Percentiles rank a stretch among this genome's conserved stretches.
Conservation (phyloP, 2,797 vertebrate genomes). For the Halcyon badia region DNA sequence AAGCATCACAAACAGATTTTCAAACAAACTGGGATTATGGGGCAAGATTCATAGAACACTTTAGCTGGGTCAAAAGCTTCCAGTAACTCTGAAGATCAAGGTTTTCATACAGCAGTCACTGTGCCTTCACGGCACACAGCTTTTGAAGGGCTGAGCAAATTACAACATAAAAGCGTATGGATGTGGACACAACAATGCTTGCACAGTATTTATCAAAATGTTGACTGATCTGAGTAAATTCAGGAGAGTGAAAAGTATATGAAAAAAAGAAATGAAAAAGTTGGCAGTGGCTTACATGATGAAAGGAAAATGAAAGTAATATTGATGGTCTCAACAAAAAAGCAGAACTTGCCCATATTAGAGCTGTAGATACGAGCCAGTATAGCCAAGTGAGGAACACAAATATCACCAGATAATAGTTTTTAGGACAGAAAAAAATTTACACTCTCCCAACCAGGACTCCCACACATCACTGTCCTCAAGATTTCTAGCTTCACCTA, state of each 20-base stretch:
- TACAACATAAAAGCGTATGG: neutral
- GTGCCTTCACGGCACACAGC: accelerated
- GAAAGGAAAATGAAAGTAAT: conserved; percentile 32
- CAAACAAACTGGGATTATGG: neutral
- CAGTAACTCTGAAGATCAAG: neutral
- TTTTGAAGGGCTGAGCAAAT: neutral
- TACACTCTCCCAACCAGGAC: conserved; percentile 48
- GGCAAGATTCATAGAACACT: neutral
- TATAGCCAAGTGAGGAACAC: conserved; percentile 44
- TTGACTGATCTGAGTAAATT: conserved; percentile 21
- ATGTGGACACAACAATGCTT: neutral
- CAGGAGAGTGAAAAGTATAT: conserved; percentile 15
- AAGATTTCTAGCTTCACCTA: conserved; percentile 44
- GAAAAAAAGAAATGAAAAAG: conserved; percentile 11
- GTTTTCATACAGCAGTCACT: neutral
- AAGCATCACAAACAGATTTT: neutral
- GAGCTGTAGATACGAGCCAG: conserved; percentile 20
- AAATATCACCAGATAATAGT: conserved; percentile 36
- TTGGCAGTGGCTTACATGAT: neutral
- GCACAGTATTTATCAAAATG: neutral
- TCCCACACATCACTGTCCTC: conserved; percentile 56
- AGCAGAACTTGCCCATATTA: neutral
- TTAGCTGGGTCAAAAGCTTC: neutral
- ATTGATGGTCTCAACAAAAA: conserved; percentile 20
- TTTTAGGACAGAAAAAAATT: conserved; percentile 53